Conservation (phyloP, 2,888 invertebrate species). For the Sminthurides aquaticus region DNA sequence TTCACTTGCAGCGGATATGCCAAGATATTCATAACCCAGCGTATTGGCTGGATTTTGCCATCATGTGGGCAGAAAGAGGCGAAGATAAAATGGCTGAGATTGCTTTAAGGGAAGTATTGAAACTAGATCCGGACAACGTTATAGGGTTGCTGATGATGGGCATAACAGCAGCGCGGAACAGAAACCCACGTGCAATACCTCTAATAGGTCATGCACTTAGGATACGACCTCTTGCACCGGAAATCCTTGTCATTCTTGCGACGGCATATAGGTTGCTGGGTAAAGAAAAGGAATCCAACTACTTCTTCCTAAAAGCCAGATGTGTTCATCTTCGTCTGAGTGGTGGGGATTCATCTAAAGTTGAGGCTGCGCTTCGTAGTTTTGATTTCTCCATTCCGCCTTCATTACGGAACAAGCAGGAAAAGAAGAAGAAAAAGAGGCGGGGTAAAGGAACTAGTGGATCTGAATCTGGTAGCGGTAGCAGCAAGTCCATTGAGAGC, state of each 20-base stretch:
- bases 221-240: slow-evolving; percentile 29
- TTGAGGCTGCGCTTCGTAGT: slow-evolving; percentile 2
- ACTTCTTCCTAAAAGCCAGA: slow-evolving; percentile 28
- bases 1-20: slow-evolving; percentile 35
- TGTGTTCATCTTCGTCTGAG: slow-evolving; percentile 14
- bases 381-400: background rate
- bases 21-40: slow-evolving; percentile 23
- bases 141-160: slow-evolving; percentile 32
- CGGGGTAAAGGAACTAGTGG: background rate
- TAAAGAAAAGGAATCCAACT: slow-evolving; percentile 28
- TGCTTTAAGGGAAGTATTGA: slow-evolving; percentile 32
- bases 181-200: slow-evolving; percentile 26
- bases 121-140: slow-evolving; percentile 27
- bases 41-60: slow-evolving; percentile 34
- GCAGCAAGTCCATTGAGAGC: background rate
- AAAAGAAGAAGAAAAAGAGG: slow-evolving; percentile 2
- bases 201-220: slow-evolving; percentile 27
- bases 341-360: slow-evolving; percentile 4
- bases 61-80: slow-evolving; percentile 32
- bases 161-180: slow-evolving; percentile 26
- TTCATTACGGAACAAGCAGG: background rate
- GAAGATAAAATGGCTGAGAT: slow-evolving; percentile 37
- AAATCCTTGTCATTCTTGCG: slow-evolving; percentile 32
- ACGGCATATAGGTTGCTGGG: slow-evolving; percentile 24
- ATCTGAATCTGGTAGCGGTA: background rate